Evolutionary conservation across 1,140 invertebrate species (phyloP), one percentile per base, ranked within the genome.

Genomic region (Rhizoglyphus robini): DNA sequence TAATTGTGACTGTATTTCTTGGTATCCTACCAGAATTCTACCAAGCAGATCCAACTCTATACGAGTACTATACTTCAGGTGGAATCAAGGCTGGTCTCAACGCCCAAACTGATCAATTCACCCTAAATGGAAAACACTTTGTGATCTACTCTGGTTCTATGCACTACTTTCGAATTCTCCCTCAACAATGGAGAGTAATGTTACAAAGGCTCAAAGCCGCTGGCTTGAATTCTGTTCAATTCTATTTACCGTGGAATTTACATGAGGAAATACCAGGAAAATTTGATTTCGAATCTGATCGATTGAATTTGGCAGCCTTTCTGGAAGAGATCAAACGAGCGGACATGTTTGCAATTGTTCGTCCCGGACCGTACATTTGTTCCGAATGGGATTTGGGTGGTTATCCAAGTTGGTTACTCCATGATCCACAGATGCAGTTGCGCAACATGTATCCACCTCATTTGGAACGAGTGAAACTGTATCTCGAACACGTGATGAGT

Each of bases 361-460:
- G 79, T 61, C 68, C 75, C 49, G 79, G 79, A 15, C 79, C 80
- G 4, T 81, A 79, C 65, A 78, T 79, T 34, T 78, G 77, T 74
- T 79, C 75, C 46, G 79, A 81, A 69, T 75, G 76, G 73, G 80
- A 81, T 59, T 76, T 77, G 74, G 76, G 77, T 48, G 77, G 77
- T 11, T 41, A 11, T 11, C 36, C 36, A 41, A 11, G 8, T 11
- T 41, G 36, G 36, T 41, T 41, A 18, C 18, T 41, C 8, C 36
- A 18, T 11, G 18, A 41, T 18, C 8, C 36, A 18, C 8, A 41
- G 8, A 41, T 41, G 36, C 8, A 8, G 36, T 41, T 41, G 8
- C 8, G 36, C 8, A 18, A 8, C 8, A 11, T 41, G 36, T 41
- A 11, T 41, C 8, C 18, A 18, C 8, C 8, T 41, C 36, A 18